Conservation (phyloP, 2,797 vertebrate genomes). For the Sebastes melanostomus region DNA sequence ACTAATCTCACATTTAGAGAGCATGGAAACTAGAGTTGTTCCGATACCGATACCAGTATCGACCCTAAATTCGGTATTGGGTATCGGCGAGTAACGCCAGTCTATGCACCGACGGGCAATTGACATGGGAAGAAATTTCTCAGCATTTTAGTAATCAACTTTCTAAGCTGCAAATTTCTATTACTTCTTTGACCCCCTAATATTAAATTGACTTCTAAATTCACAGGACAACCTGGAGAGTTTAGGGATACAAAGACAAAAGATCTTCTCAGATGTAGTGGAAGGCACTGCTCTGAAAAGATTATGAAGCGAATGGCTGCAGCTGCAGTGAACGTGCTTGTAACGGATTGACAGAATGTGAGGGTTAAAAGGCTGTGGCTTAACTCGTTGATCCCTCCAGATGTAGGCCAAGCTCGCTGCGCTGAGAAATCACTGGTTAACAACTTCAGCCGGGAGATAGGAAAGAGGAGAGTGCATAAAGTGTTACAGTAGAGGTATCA, state of each 20-base stretch:
- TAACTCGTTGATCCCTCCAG: conserved; percentile 78
- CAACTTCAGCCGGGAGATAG: conserved; percentile 18
- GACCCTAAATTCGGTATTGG: fast-evolving
- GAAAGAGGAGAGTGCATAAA: not conserved
- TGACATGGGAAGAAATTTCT: not conserved
- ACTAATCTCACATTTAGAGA: not conserved
- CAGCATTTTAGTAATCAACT: not conserved
- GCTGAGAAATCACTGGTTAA: conserved; percentile 32
- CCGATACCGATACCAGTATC: too few relatives aligned
- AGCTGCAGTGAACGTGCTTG: conserved; percentile 72
- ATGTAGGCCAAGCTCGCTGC: conserved; percentile 66
- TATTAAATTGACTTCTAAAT: conserved; percentile 1
- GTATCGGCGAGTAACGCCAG: too few relatives aligned
- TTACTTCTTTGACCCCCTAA: not conserved
- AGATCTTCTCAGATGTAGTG: not conserved
- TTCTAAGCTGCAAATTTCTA: not conserved
- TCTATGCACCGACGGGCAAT: too few relatives aligned
- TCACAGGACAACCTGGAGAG: not conserved
- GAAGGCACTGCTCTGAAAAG: conserved; percentile 12
- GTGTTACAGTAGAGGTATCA: conserved; percentile 20
- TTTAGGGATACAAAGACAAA: not conserved
- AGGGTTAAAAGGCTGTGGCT: conserved; percentile 75
- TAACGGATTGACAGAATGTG: conserved; percentile 71
- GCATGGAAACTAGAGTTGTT: too few relatives aligned
- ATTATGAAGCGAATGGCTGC: conserved; percentile 35